Conservation (phyloP, 2,888 invertebrate genomes). For the Cenopis cana region DNA sequence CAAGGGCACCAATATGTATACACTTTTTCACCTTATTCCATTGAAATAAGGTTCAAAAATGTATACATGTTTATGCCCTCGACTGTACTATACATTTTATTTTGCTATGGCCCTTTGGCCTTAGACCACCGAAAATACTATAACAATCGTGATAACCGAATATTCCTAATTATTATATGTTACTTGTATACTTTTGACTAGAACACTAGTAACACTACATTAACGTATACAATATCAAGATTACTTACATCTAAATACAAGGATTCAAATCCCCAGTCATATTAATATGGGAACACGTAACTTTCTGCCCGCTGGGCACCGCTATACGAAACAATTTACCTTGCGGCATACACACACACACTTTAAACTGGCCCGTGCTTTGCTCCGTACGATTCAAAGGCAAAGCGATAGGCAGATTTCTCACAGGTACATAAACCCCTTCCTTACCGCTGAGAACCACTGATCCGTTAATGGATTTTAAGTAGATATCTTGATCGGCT, state of each 20-base stretch:
- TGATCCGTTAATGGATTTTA: constrained; percentile 91
- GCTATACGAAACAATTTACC: constrained; percentile 93
- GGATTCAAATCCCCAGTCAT: constrained; percentile 87
- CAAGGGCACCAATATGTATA: too few relatives aligned
- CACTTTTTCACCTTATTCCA: too few relatives aligned
- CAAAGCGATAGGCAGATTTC: constrained; percentile 88
- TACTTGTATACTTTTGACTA: not conserved
- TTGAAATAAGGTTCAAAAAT: too few relatives aligned
- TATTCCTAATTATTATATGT: too few relatives aligned
- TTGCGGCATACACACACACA: constrained; percentile 96
- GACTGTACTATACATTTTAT: too few relatives aligned
- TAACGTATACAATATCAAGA: not conserved
- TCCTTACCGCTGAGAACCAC: constrained; percentile 88
- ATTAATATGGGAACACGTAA: constrained; percentile 87
- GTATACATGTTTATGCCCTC: too few relatives aligned
- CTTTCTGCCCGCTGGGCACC: constrained; percentile 85
- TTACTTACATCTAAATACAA: constrained; percentile 83
- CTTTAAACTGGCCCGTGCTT: constrained; percentile 89
- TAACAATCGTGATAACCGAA: too few relatives aligned
- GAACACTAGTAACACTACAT: not conserved
- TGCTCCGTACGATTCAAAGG: constrained; percentile 66
- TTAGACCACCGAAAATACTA: too few relatives aligned
- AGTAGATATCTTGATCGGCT: constrained; percentile 91
- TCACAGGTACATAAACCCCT: constrained; percentile 89
- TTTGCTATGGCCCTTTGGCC: too few relatives aligned